Evolutionary conservation across 2,113 vertebrate species (phyloP), one percentile per base, ranked within the genome.

Genomic region (Menura novaehollandiae): DNA sequence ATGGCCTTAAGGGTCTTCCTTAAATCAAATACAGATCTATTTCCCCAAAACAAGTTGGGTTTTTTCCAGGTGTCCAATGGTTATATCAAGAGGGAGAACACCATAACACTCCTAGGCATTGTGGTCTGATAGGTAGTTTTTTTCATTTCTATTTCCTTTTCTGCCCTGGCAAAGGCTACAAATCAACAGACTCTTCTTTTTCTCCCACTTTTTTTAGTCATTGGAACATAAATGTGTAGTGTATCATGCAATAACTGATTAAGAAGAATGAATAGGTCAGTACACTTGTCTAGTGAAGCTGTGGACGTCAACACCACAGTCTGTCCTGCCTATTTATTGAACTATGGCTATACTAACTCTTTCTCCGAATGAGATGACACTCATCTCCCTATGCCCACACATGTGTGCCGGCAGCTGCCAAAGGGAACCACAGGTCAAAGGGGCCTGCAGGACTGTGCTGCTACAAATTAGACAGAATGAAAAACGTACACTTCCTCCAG

Each of bases 401-500:
- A 4, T 1, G 0, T 30, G n/a, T n/a, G n/a, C 28, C 39, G 79
- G 21, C 26, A 81, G 43, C 19, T 58, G 37, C 44, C 44, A 81
- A 53, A 49, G 16, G 26, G 12, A 6, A 67, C 24, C n/a, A 44
- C 0, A 63, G 8, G 10, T 19, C 62, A 59, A 1, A 68, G 28
- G 2, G 2, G 7, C 4, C 33, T 59, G 21, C 22, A 77, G 27
- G 15, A 88, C 21, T n/a, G 20, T 63, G 7, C 21, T 68, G 53
- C 16, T 28, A 73, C 21, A 68, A 76, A 84, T 22, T 10, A 78
- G 17, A 22, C 2, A 63, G 16, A 72, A 73, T 4, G 14, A 33
- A 64, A 91, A 67, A 60, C 1, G 1, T 1, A 5, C 6, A 23
- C 2, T 23, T 49, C 53, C 35, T n/a, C 18, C 0, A 49, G 2